Conservation (phyloP, 1,140 invertebrate species). For the Drosophila persimilis region DNA sequence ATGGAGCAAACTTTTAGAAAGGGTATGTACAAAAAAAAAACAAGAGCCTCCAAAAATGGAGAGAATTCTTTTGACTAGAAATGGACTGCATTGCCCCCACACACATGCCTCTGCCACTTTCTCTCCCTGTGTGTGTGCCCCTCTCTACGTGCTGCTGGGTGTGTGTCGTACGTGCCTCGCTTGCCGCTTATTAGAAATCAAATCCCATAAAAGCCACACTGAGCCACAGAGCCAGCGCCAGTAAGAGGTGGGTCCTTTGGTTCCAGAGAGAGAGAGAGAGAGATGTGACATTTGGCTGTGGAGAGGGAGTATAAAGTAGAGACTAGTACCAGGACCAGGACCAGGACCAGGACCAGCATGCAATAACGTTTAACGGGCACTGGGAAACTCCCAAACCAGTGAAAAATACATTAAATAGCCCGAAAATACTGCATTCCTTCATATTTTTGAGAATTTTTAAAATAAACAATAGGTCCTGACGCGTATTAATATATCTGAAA, state of each 20-base stretch:
- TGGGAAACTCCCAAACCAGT: conserved; percentile 1
- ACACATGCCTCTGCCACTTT: neutral
- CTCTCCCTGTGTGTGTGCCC: conserved; percentile 14
- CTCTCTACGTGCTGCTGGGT: conserved; percentile 6
- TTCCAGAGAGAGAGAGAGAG: neutral
- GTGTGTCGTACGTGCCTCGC: conserved; percentile 68
- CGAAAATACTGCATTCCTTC: neutral
- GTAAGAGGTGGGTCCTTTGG: neutral
- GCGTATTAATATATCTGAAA: neutral
- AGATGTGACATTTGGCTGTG: neutral
- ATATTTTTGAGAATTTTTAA: too few relatives aligned
- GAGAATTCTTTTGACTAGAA: conserved; percentile 41
- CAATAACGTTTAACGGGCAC: conserved; percentile 4
- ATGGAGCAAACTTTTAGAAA: too few relatives aligned
- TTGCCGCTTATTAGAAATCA: conserved; percentile 80
- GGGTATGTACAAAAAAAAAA: conserved; percentile 17
- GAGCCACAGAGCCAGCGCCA: conserved; percentile 51
- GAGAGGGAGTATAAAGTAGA: neutral
- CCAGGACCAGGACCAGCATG: neutral
- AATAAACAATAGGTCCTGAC: too few relatives aligned
- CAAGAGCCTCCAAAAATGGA: conserved; percentile 41
- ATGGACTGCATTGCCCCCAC: conserved; percentile 34
- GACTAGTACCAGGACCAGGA: neutral
- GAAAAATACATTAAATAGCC: too few relatives aligned
- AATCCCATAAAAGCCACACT: conserved; percentile 79